Evolutionary conservation across 2,888 invertebrate genomes (phyloP).

Genomic region (Melipona bicolor): DNA sequence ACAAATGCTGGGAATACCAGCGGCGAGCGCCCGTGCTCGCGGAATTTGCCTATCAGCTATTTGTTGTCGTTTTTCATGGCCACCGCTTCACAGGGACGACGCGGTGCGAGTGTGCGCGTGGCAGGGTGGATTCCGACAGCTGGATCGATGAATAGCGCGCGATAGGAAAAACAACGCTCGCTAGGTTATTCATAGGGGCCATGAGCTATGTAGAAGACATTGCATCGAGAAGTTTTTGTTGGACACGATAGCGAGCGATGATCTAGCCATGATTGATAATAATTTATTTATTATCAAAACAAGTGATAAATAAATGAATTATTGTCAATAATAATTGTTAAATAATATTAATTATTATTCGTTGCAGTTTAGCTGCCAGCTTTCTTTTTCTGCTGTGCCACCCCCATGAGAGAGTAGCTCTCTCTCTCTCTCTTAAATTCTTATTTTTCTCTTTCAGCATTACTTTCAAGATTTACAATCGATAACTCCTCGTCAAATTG

Average conservation of each 20-base stretch:
- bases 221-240: not conserved
- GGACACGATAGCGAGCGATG: not conserved
- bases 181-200: constrained; percentile 17
- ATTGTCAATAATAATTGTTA: too few species aligned
- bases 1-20: constrained; percentile 3
- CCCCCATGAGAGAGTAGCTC: too few species aligned
- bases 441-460: too few species aligned
- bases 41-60: constrained; percentile 42
- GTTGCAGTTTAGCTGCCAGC: too few species aligned
- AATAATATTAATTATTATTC: too few species aligned
- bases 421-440: too few species aligned
- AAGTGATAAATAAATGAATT: too few species aligned
- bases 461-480: too few species aligned
- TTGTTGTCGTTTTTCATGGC: constrained; percentile 19
- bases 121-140: not conserved
- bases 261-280: not conserved
- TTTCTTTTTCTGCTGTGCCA: too few species aligned
- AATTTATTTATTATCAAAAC: too few species aligned
- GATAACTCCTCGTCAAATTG: not conserved
- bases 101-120: not conserved
- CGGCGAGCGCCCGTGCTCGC: not conserved
- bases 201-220: not conserved
- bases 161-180: not conserved
- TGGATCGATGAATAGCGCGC: not conserved
- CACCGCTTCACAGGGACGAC: not conserved